phyloP scores from a whole-genome alignment of 2,797 vertebrate genomes.

The Pantherophis vulpinus region DNA sequence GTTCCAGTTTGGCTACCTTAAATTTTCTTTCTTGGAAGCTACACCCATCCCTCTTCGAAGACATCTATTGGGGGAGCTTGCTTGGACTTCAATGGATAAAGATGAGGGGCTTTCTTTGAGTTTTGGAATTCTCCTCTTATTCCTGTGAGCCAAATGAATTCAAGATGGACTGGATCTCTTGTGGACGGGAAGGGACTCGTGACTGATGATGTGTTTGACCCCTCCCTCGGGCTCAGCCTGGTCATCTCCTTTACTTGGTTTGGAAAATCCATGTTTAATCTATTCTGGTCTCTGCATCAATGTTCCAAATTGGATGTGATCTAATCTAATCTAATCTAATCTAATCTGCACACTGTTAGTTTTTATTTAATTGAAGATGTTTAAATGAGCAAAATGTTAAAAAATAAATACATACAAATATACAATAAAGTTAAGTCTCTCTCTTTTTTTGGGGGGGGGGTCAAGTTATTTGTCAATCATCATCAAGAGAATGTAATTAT shows the following conservation, averaged over 20 bases:
- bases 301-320: not conserved
- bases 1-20: not conserved
- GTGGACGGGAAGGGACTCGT: too few relatives aligned
- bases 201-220: not conserved
- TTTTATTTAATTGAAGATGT: not conserved
- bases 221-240: not conserved
- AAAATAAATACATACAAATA: not conserved
- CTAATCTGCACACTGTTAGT: not conserved
- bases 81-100: not conserved
- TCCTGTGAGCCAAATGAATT: not conserved
- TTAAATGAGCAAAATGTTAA: not conserved
- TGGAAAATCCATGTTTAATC: not conserved
- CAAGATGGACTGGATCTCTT: not conserved
- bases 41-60: not conserved
- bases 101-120: not conserved
- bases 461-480: not conserved
- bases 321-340: not conserved
- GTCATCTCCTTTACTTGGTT: not conserved
- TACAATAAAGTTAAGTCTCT: not conserved
- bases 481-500: not conserved
- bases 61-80: not conserved
- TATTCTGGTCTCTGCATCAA: not conserved
- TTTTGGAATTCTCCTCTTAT: not conserved
- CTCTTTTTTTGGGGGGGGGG: too few relatives aligned
- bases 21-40: not conserved